Base-by-base conservation (phyloP, 2,888 invertebrate species). In the Prosapia bicincta region DNA sequence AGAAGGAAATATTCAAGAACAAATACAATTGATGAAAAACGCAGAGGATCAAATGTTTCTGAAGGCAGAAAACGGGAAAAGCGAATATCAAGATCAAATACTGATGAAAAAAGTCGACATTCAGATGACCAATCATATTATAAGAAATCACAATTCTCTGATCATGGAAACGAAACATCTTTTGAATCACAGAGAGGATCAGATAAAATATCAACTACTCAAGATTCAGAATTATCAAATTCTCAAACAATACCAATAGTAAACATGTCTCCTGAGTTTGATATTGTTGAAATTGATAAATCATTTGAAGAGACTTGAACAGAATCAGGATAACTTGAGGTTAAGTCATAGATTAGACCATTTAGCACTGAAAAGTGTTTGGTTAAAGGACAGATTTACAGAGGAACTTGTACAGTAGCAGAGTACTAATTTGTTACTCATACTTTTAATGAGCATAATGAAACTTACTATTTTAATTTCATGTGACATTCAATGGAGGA, bases 1-100 rank as follows among this genome's bases (percentile, higher is more conserved):
- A 74, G 72, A 68, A 77, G 74, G 54, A 71, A 68, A 28, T 76
- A 43, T 67, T 74, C 76, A 28, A 76, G 76, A 66, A 26, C 76
- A 67, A 76, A 76, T 24, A 76, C 76, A 30, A 74, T 74, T 24
- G 76, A 76, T 26, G 66, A 71, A 23, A 70, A 28, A 67, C 66
- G 76, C 20, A 76, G 76, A 67, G 74, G 76, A 43, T 76, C 76
- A 25, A 76, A 70, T 26, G 70, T 70, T 20, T 74, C 71, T 20
- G 76, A 76, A 32, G 66, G 70, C 28, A 38, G 74, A 66, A 69
- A 67, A 15, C 26, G 72, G 28, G 72, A 72, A 72, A 54, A 54
- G 20, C n/a, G 54, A 13, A 5, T 54, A 54, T 54, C 54, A 54
- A 54, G 54, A 54, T 54, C 54, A 54, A 54, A 54, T 20, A 54